Percentiles rank a stretch among this genome's conserved stretches.
Evolutionary conservation across 2,888 invertebrate genomes (phyloP).

Genomic region (Drosophila picticornis): DNA sequence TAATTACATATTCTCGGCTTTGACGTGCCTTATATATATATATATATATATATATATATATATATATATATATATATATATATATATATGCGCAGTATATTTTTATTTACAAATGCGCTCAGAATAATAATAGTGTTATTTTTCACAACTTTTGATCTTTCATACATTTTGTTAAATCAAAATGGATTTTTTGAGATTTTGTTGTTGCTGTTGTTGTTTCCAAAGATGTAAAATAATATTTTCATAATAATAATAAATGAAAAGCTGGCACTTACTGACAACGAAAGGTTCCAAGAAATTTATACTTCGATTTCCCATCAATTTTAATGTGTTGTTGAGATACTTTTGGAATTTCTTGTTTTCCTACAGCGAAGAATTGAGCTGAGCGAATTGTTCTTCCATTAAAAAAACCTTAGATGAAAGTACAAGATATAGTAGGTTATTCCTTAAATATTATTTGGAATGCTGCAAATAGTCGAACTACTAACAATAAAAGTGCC

Average conservation of each 20-base stretch:
- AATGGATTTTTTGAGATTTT: background rate
- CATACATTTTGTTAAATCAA: background rate
- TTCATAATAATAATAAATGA: background rate
- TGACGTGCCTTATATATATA: background rate
- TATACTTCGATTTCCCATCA: background rate
- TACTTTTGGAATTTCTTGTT: background rate
- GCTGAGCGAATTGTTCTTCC: background rate
- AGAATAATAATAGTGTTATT: background rate
- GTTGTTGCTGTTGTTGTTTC: background rate
- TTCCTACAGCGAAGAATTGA: background rate
- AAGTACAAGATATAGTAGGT: background rate
- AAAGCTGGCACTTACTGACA: background rate
- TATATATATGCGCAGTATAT: background rate
- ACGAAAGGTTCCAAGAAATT: too few species aligned
- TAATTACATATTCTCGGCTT: constrained; percentile 21
- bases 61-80: constrained; percentile 1
- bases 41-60: background rate
- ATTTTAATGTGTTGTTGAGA: background rate
- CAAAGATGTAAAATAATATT: background rate
- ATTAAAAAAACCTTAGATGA: background rate
- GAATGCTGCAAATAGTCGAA: background rate
- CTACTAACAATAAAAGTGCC: background rate
- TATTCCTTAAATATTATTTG: background rate
- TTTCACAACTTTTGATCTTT: background rate
- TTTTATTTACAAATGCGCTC: background rate